Conservation (phyloP, 2,888 invertebrate species). For the Ectemnius lituratus region DNA sequence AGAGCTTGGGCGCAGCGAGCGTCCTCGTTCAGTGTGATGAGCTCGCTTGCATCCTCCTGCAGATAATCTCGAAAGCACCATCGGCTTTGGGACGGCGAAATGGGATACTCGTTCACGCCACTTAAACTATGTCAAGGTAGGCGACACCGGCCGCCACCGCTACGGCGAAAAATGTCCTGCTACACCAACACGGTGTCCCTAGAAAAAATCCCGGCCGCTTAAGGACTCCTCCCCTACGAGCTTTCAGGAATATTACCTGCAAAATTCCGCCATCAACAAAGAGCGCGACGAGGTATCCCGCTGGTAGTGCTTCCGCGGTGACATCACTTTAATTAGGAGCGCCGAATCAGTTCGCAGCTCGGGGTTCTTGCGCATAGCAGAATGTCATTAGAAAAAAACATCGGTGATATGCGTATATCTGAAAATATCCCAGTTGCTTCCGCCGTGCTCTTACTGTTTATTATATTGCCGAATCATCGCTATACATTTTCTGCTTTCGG, state of each 20-base stretch:
- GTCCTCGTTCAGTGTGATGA: conserved; percentile 49
- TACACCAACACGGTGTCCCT: neutral
- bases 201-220: neutral
- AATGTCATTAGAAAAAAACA: neutral
- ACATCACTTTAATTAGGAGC: neutral
- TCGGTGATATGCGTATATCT: neutral
- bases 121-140: conserved; percentile 18
- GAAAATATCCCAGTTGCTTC: neutral
- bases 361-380: neutral
- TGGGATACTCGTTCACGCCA: conserved; percentile 1
- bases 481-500: conserved; percentile 3
- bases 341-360: neutral
- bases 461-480: neutral
- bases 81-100: conserved; percentile 6
- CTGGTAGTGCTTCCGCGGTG: neutral
- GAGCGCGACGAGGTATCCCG: neutral
- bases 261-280: neutral
- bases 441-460: neutral
- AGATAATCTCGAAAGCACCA: conserved; percentile 18
- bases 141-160: neutral
- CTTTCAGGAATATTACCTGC: neutral
- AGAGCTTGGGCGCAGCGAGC: conserved; percentile 45
- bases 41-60: conserved; percentile 27
- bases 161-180: conserved; percentile 3
- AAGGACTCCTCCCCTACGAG: neutral